Percentiles rank a stretch among this genome's conserved stretches.
Evolutionary conservation across 2,888 invertebrate genomes (phyloP).

Genomic region (Eupithecia dodoneata): DNA sequence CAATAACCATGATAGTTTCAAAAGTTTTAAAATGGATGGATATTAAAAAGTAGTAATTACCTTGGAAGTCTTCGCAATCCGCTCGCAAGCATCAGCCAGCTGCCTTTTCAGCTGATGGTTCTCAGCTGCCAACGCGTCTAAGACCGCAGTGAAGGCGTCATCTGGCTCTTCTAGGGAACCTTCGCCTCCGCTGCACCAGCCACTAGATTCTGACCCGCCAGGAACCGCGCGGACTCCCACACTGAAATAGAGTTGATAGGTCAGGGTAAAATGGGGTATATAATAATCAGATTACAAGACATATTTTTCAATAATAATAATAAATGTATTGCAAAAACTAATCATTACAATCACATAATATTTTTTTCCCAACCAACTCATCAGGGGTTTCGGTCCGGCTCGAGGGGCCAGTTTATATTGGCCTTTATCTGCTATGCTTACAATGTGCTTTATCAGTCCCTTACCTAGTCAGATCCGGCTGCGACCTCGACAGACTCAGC

Average conservation of each 20-base stretch:
- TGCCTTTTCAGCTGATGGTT: constrained; percentile 93
- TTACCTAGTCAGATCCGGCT: constrained; percentile 91
- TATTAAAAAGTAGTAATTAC: constrained; percentile 65
- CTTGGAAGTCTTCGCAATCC: constrained; percentile 94
- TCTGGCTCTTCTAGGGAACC: constrained; percentile 87
- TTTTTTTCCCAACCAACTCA: too few species aligned
- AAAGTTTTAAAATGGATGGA: background rate
- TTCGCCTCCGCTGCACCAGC: constrained; percentile 84
- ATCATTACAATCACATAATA: too few species aligned
- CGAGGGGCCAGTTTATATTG: too few species aligned
- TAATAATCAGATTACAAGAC: too few species aligned
- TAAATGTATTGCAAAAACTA: too few species aligned
- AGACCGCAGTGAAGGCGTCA: constrained; percentile 91
- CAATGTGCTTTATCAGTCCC: background rate
- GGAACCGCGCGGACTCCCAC: constrained; percentile 82
- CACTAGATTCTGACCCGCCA: constrained; percentile 85
- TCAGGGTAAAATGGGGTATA: constrained; percentile 12
- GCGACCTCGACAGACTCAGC: constrained; percentile 89
- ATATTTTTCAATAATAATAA: too few species aligned
- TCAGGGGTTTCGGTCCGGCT: too few species aligned
- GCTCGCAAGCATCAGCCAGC: constrained; percentile 91
- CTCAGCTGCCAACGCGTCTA: constrained; percentile 93
- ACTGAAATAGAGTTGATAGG: constrained; percentile 44
- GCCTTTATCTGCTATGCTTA: too few species aligned
- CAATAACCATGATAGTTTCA: too few species aligned